These are phyloP conservation scores for Arothron firmamentum DNA, from an alignment of 2,113 vertebrate genomes.

Conservation along the genomic window DNA sequence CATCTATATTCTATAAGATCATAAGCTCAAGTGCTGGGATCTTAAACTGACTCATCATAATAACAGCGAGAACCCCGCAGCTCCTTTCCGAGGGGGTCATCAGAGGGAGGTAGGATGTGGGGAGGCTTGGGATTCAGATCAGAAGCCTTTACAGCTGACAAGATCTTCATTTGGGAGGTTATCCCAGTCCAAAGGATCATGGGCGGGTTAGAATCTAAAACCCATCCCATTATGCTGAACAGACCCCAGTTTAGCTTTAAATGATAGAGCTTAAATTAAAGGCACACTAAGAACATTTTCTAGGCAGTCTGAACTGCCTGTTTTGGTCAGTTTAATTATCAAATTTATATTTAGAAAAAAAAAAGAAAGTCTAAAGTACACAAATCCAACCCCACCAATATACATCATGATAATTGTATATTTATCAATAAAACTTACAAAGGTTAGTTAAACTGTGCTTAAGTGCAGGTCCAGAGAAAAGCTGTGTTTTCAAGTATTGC, in stretches of 20 bases:
- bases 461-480: too few species aligned
- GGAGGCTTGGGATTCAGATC: slow-evolving; percentile 11
- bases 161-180: slow-evolving; percentile 53
- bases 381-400: too few species aligned
- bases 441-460: too few species aligned
- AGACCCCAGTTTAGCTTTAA: slow-evolving; percentile 39
- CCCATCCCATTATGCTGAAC: slow-evolving; percentile 23
- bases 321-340: too few species aligned
- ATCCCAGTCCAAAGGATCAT: slow-evolving; percentile 28
- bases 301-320: too few species aligned
- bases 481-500: not conserved
- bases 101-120: slow-evolving; percentile 8
- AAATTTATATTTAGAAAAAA: too few species aligned
- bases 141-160: slow-evolving; percentile 31
- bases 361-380: too few species aligned
- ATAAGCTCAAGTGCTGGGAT: slow-evolving; percentile 25
- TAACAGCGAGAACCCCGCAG: slow-evolving; percentile 40
- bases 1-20: slow-evolving; percentile 59
- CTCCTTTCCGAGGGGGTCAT: slow-evolving; percentile 2
- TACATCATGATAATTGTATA: too few species aligned
- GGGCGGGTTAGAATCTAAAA: slow-evolving; percentile 40
- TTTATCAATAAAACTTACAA: too few species aligned
- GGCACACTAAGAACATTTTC: not conserved
- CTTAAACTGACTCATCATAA: slow-evolving; percentile 66
- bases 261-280: not conserved